Conservation (phyloP, 1,140 invertebrate species). For the Brachionus rotundiformis region DNA sequence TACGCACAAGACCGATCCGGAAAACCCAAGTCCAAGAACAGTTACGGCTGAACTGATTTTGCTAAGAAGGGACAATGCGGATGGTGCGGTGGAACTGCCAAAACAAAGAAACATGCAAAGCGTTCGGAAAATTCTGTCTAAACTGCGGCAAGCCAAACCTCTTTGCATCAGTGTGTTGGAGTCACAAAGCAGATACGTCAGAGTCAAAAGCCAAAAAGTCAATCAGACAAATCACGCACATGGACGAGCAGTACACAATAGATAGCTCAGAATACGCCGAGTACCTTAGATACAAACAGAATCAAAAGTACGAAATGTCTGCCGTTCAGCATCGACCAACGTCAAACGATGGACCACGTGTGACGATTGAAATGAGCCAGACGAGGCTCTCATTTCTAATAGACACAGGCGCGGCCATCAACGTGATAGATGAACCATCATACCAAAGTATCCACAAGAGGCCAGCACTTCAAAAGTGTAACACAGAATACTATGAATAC, state of each 20-base stretch:
- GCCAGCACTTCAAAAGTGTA: not conserved
- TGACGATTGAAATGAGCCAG: not conserved
- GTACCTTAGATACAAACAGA: not conserved
- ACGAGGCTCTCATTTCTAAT: not conserved
- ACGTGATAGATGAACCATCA: conserved; percentile 2
- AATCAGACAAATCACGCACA: not conserved
- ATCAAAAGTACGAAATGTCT: not conserved
- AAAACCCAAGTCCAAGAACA: not conserved
- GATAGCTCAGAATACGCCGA: not conserved
- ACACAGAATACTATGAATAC: not conserved
- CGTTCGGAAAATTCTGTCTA: not conserved
- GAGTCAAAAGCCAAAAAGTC: conserved; percentile 1
- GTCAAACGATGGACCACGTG: not conserved
- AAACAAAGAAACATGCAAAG: not conserved
- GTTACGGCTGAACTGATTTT: not conserved
- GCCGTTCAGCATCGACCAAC: not conserved
- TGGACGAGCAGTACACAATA: not conserved
- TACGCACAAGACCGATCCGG: not conserved
- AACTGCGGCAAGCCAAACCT: not conserved
- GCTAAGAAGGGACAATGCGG: not conserved
- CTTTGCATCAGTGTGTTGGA: not conserved
- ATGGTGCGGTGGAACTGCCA: not conserved
- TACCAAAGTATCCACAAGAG: not conserved
- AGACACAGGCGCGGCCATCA: not conserved
- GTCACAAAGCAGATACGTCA: not conserved